phyloP scores from a whole-genome alignment of 2,797 vertebrate species.

The Karalla daura region DNA sequence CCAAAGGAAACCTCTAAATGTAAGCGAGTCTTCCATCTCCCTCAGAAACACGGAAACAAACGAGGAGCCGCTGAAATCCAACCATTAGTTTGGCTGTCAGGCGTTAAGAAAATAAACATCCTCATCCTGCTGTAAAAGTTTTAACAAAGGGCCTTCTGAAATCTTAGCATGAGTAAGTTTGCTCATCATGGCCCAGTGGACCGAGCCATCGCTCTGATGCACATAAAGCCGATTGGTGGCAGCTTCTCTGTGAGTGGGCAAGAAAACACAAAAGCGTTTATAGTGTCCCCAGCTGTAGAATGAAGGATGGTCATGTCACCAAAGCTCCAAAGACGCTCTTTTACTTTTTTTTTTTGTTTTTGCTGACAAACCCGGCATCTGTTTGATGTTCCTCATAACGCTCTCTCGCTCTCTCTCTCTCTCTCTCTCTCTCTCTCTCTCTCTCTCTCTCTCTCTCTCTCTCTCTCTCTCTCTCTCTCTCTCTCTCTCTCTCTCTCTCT shows the following conservation, averaged over 20 bases:
- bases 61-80: background rate
- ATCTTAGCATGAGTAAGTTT: constrained; percentile 13
- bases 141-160: constrained; percentile 17
- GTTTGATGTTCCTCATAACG: constrained; percentile 60
- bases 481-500: no score
- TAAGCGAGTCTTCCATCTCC: no score
- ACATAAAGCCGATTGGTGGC: constrained; percentile 44
- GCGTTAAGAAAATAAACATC: background rate
- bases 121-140: constrained; percentile 4
- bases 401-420: no score
- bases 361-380: constrained; percentile 79
- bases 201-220: constrained; percentile 39
- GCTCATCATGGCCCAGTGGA: constrained; percentile 27
- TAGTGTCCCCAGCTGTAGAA: constrained; percentile 65
- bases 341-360: constrained; percentile 66
- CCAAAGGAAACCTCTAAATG: no score
- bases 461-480: no score
- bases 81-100: background rate
- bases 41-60: no score
- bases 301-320: constrained; percentile 75
- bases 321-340: constrained; percentile 54
- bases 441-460: no score
- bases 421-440: no score
- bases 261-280: constrained; percentile 68
- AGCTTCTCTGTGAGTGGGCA: constrained; percentile 58